Percentiles rank a stretch among this genome's conserved stretches.
Evolutionary conservation across 1,140 invertebrate species (phyloP).

Genomic region (Polypedilum pembai): DNA sequence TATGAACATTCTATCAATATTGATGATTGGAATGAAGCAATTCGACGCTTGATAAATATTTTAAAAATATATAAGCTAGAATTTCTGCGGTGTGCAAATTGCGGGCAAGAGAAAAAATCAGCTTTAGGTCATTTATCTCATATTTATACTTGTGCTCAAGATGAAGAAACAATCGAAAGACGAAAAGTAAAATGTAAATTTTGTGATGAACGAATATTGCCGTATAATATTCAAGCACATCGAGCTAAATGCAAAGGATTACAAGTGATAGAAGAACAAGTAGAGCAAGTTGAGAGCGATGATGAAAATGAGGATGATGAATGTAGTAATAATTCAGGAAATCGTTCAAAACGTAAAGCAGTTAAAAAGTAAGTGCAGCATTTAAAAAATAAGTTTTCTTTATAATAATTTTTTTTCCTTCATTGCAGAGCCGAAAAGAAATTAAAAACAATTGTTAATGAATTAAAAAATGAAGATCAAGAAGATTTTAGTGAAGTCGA

Average conservation of each 20-base stretch:
- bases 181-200: not conserved
- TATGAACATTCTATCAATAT: not conserved
- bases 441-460: not conserved
- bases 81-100: not conserved
- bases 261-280: not conserved
- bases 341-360: not conserved
- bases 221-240: not conserved
- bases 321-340: not conserved
- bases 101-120: not conserved
- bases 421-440: not conserved
- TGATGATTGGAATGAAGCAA: not conserved
- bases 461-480: not conserved
- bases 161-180: not conserved
- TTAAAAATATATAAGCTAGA: not conserved
- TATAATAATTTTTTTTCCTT: not conserved
- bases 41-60: not conserved
- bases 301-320: not conserved
- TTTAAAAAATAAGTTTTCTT: not conserved
- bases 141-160: not conserved
- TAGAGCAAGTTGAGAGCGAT: not conserved
- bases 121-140: slow-evolving; percentile 10
- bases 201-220: not conserved
- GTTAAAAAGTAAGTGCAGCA: not conserved
- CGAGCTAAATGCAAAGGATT: not conserved
- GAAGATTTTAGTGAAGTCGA: not conserved